Percentiles rank a stretch among this genome's conserved stretches.
phyloP scores from a whole-genome alignment of 2,797 vertebrate species.

The Falco biarmicus region DNA sequence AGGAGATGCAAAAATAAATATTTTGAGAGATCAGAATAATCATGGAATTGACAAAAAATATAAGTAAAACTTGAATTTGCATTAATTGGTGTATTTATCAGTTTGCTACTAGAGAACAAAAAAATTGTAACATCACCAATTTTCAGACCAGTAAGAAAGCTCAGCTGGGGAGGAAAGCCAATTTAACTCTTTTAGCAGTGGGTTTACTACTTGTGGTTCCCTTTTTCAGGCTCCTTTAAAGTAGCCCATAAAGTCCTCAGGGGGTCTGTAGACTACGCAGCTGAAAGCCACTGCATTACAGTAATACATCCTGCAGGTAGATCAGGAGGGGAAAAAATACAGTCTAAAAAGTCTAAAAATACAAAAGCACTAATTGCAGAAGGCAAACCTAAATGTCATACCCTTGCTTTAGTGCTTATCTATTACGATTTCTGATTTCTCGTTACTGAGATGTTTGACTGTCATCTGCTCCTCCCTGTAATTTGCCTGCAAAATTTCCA shows the following conservation, averaged over 20 bases:
- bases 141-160: neutral
- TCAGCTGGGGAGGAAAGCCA: neutral
- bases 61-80: neutral
- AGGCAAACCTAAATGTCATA: neutral
- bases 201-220: neutral
- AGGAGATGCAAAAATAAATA: constrained; percentile 17
- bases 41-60: neutral
- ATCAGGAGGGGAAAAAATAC: neutral
- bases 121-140: neutral
- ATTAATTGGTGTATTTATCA: neutral
- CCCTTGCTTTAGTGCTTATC: neutral
- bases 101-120: neutral
- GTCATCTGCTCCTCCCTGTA: neutral
- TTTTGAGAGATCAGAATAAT: neutral
- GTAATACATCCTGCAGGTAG: neutral
- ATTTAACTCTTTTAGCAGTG: neutral
- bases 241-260: neutral
- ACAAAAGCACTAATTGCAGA: neutral
- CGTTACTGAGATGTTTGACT: neutral
- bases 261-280: neutral
- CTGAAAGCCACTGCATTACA: neutral
- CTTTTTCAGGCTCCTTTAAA: neutral
- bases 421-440: neutral
- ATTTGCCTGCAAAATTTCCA: constrained; percentile 42
- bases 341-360: neutral